These are phyloP conservation scores for Hippopotamus amphibius DNA, from an alignment of 2,113 vertebrate species.

Conservation along the genomic window DNA sequence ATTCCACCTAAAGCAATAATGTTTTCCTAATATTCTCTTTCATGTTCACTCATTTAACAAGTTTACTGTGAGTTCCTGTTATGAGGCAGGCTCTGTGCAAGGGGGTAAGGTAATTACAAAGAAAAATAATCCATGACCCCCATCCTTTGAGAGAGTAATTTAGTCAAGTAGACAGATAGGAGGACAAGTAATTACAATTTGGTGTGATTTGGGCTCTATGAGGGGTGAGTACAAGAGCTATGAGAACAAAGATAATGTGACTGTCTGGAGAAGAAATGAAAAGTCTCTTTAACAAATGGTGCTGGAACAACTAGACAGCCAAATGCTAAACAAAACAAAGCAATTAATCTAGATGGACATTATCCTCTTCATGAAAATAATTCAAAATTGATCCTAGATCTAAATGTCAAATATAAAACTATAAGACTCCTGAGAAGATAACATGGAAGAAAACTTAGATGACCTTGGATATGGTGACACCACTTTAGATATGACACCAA, in stretches of 20 bases:
- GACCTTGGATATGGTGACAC: neutral
- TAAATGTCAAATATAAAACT: neutral
- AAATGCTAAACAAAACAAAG: neutral
- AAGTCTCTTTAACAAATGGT: neutral
- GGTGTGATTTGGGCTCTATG: neutral
- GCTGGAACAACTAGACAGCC: neutral
- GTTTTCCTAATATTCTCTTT: neutral
- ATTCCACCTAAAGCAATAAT: neutral
- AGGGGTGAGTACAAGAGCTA: neutral
- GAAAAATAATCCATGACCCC: neutral
- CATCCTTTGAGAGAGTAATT: neutral
- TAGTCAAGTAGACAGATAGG: neutral
- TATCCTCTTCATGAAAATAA: neutral
- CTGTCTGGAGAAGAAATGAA: neutral
- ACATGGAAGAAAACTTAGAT: neutral
- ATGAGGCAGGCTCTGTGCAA: neutral
- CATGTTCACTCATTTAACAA: neutral
- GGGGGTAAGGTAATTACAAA: conserved; percentile 26
- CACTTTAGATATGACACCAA: neutral
- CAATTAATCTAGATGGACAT: neutral
- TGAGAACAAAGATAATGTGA: neutral
- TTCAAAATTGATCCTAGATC: neutral
- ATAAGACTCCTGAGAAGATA: neutral
- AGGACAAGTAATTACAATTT: neutral
- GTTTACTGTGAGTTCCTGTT: neutral